A percentile compares a stretch with the other conserved stretches of the same genome.
phyloP scores from a whole-genome alignment of 30 jellyfish, hydroid and myxozoan species.

The Haliclystus octoradiatus region DNA sequence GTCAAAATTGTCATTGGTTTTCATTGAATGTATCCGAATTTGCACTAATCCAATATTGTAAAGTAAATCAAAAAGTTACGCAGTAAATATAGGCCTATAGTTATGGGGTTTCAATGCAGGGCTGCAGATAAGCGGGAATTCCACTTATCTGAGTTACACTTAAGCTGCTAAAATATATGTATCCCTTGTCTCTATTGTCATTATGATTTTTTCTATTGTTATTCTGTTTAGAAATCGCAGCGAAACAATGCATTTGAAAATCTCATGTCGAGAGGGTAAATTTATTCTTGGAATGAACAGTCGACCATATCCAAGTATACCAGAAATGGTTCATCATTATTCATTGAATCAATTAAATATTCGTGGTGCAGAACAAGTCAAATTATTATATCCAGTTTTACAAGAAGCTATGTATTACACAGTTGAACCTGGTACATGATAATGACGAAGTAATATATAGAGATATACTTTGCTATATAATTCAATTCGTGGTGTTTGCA shows the following conservation, averaged over 20 bases:
- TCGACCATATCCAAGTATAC: slow-evolving; percentile 89
- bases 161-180: too few relatives aligned
- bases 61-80: too few relatives aligned
- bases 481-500: too few relatives aligned
- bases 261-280: slow-evolving; percentile 71
- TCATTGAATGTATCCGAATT: too few relatives aligned
- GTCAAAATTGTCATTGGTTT: too few relatives aligned
- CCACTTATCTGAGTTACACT: too few relatives aligned
- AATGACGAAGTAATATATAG: too few relatives aligned
- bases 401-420: slow-evolving; percentile 91
- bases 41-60: too few relatives aligned
- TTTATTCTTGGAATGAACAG: slow-evolving; percentile 84
- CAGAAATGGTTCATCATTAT: slow-evolving; percentile 84
- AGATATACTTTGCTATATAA: too few relatives aligned
- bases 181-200: background rate
- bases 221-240: slow-evolving; percentile 75
- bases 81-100: too few relatives aligned
- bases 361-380: slow-evolving; percentile 96
- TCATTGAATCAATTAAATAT: slow-evolving; percentile 74
- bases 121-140: too few relatives aligned
- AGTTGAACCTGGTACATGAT: slow-evolving; percentile 91
- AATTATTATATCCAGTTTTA: slow-evolving; percentile 75
- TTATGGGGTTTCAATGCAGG: too few relatives aligned
- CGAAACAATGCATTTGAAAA: slow-evolving; percentile 90
- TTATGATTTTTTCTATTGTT: slow-evolving; percentile 1